A percentile compares a stretch with the other conserved stretches of the same genome.
Evolutionary conservation across 2,113 vertebrate species (phyloP).

Genomic region (Gadus chalcogrammus): DNA sequence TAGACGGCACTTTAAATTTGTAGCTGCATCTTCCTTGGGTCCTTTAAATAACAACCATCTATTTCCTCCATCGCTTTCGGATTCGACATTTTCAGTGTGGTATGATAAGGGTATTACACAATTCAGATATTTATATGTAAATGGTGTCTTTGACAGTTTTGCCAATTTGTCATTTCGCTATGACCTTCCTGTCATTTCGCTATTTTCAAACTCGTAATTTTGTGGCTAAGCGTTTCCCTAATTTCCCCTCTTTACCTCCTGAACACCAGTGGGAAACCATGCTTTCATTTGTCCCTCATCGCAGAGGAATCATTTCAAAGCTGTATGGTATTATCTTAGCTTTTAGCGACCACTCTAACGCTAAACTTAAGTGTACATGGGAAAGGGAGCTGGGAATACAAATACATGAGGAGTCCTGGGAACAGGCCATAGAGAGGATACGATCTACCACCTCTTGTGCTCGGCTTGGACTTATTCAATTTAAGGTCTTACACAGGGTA

Average conservation of each 20-base stretch:
- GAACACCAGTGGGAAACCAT: slow-evolving; percentile 8
- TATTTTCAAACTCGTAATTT: slow-evolving; percentile 10
- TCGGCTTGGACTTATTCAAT: not conserved
- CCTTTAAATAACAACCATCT: slow-evolving; percentile 15
- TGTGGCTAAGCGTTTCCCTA: slow-evolving; percentile 6
- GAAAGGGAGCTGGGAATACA: not conserved
- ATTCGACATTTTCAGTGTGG: slow-evolving; percentile 10
- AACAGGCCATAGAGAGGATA: not conserved
- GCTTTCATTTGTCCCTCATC: not conserved
- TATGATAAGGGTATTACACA: slow-evolving; percentile 3
- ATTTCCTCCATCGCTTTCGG: slow-evolving; percentile 1
- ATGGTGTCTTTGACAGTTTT: slow-evolving; percentile 14
- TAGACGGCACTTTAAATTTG: slow-evolving; percentile 9
- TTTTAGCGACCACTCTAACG: not conserved
- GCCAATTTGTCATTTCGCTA: slow-evolving; percentile 5
- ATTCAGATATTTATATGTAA: slow-evolving; percentile 11
- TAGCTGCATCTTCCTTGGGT: slow-evolving; percentile 5
- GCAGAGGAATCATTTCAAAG: slow-evolving; percentile 9
- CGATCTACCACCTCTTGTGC: slow-evolving; percentile 1
- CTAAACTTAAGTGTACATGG: not conserved
- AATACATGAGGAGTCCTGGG: not conserved
- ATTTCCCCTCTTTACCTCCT: not conserved
- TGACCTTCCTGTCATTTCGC: not conserved
- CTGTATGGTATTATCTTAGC: slow-evolving; percentile 1
- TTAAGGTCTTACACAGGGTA: not conserved